Evolutionary conservation across 30 jellyfish, hydroid and myxozoan species (phyloP), one percentile per base, ranked within the genome.

Genomic region (Aurelia aurita): DNA sequence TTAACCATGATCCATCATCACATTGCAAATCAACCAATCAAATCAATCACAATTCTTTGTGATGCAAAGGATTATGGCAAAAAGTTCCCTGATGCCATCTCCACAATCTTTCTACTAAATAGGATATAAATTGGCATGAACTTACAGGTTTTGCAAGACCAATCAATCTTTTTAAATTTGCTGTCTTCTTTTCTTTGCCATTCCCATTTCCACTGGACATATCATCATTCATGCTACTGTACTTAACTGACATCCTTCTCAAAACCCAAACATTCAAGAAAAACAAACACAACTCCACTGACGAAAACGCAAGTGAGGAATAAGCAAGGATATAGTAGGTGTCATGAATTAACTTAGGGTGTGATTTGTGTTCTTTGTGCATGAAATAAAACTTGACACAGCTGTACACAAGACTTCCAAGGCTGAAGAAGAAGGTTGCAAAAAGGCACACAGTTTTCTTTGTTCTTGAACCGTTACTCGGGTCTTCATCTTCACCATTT

Each of bases 81-180:
- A n/a, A n/a, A n/a, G n/a, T n/a, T n/a, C n/a, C n/a, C 12, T 49
- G 61, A 49, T 49, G 18, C 61, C 18, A 13, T 23, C 23, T n/a
- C 13, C 9, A 26, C 23, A 15, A 60, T 13, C 13, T 9, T 26
- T 10, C 10, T 60, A 23, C 16, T 60, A 60, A 9, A 11, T 5
- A 62, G 20, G 27, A 16, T 15, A 5, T 3, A 3, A 66, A 27
- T 21, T 15, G 44, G 25, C 14, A 14, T 62, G 12, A n/a, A 92
- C 98, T 60, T 85, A 92, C 98, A 4, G 97, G 97, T 26, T 87
- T 86, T 39, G 92, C 91, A 55, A 92, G 74, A n/a, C 79, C 23
- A 22, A 92, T 23, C 32, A 92, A 85, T 31, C 98, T 78, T 55
- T 84, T 63, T 39, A 92, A 22, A 47, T 87, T 74, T 23, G 92